Evolutionary conservation across 92 coral and sea anemone species (phyloP), one percentile per base, ranked within the genome.

Genomic region (Umimayanthus kanabou): DNA sequence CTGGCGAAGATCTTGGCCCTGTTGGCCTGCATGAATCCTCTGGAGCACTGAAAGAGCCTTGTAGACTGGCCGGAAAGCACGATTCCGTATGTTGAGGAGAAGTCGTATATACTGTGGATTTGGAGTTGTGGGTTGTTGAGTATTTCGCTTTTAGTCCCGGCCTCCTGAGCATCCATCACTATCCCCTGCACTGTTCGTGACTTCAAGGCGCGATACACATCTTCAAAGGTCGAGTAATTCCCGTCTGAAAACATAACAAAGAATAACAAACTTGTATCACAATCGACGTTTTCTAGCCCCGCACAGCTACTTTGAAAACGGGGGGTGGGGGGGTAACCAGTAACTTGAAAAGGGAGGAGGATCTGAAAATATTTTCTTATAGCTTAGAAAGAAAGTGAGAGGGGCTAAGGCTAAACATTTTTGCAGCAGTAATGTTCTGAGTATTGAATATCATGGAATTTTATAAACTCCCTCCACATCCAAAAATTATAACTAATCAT

Each of bases 91-190:
- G 88, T 87, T 1, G 78, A 47, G 1, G 86, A 84, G 81, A 43
- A 89, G 71, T 89, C 91, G 76, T 84, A 84, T 22, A 89, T 47
- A 14, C 87, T 87, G 45, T 84, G 82, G 29, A 84, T 82, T 66
- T 74, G 66, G 26, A 89, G 55, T 33, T 89, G 79, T 67, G 70
- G 61, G 20, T 89, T 69, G 26, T 89, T 87, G 43, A 83, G 87
- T 40, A 84, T 45, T 76, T 89, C 88, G 29, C 76, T 40, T 33
- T 89, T 84, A 84, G 84, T 85, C 8, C 91, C 91, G 0, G 91
- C 88, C 77, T 76, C 81, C 30, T 76, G 87, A 25, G 88, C 91
- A 84, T 89, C 91, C 67, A 89, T 22, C 43, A 89, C 76, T 20
- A 82, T 87, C 28, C 91, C 91, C 49, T 78, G 86, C 28, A 89